Base-by-base conservation (phyloP, 2,888 invertebrate genomes). In the Syrphus vitripennis region DNA sequence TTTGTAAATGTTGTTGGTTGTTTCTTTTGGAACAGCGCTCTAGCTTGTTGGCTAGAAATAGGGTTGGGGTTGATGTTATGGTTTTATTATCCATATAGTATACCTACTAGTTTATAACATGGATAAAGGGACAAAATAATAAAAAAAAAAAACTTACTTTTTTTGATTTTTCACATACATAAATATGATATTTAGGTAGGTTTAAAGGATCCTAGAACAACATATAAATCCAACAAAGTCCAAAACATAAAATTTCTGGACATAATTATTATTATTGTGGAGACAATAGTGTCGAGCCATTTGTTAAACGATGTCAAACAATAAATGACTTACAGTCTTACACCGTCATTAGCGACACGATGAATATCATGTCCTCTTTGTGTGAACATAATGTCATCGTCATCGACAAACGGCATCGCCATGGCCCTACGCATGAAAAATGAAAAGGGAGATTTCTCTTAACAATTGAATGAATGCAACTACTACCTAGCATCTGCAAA, bases 281-380 rank as follows among this genome's bases (percentile, higher is more conserved):
- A 50, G 61, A 40, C 40, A 40, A 26, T 61, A 53, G 59, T 61
- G 42, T 42, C 12, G 37, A 69, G 61, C 59, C 81, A 81, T 81
- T 84, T 84, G 76, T 72, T 81, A 81, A 84, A 81, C 81, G 84
- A 72, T 84, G 71, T 77, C 67, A 81, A 72, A 84, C 80, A 81
- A 84, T 81, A 42, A 72, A 55, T 67, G 67, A 84, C 81, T 81
- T 71, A 67, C 84, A 81, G 67, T 81, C 81, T 81, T 71, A 67
- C 84, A 81, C 40, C 75, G 76, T 84, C 81, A 84, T 76, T 84
- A 81, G 59, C 55, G 65, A 81, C 61, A 80, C 59, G 71, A 81
- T 81, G 76, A 84, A 81, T 84, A 81, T 63, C 81, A 50, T 67
- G 81, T 81, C 70, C 50, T 75, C 71, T 50, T 67, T 37, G 48